These are phyloP conservation scores for Tympanoctomys barrerae DNA, from an alignment of 2,797 vertebrate species.

Conservation along the genomic window DNA sequence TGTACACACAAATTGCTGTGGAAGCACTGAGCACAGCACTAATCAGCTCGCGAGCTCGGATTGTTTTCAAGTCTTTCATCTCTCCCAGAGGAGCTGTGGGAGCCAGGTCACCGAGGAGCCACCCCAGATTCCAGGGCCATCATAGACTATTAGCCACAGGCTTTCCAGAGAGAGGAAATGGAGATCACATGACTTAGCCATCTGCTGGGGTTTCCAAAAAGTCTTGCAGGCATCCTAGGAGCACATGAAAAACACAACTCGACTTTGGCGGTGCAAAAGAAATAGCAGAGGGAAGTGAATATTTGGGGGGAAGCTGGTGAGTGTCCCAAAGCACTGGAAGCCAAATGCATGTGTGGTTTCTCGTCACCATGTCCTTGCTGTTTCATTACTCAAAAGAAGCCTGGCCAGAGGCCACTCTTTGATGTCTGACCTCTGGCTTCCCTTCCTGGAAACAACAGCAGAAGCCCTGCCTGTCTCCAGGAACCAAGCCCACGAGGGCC, in stretches of 20 bases:
- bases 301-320: background rate
- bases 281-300: constrained; percentile 24
- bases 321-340: background rate
- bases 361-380: constrained; percentile 4
- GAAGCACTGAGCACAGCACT: constrained; percentile 30
- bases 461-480: background rate
- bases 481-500: background rate
- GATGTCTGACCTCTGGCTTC: background rate
- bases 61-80: constrained; percentile 70
- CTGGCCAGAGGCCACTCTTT: constrained; percentile 13
- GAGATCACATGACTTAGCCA: constrained; percentile 64
- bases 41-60: background rate
- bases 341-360: constrained; percentile 25
- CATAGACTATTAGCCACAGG: constrained; percentile 51
- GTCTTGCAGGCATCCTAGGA: constrained; percentile 47
- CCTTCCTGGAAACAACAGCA: constrained; percentile 29
- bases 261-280: constrained; percentile 3
- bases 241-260: constrained; percentile 53
- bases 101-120: constrained; percentile 65
- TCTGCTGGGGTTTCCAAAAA: constrained; percentile 69
- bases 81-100: constrained; percentile 49
- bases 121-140: constrained; percentile 35
- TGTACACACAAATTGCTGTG: constrained; percentile 36
- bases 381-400: background rate
- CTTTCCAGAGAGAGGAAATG: constrained; percentile 52